Evolutionary conservation across 23 tunicate genomes (phyloP).

Genomic region (Halocynthia roretzi): DNA sequence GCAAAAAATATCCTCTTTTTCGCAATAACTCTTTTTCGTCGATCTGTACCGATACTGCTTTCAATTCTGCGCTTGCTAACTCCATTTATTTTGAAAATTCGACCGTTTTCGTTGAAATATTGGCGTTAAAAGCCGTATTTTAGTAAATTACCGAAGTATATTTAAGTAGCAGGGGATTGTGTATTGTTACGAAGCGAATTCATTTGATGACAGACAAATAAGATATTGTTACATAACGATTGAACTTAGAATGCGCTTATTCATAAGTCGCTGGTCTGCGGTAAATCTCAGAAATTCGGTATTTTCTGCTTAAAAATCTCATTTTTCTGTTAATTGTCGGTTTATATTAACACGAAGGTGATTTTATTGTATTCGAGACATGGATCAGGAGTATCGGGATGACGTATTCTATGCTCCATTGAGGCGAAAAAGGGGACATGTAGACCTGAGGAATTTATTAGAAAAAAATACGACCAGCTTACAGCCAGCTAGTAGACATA

Average conservation of each 20-base stretch:
- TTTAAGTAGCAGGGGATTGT: no score
- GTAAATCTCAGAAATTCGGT: no score
- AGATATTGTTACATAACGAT: no score
- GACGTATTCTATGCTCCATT: neutral
- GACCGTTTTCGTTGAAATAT: neutral
- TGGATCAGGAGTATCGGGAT: neutral
- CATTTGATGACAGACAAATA: no score
- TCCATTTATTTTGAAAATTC: neutral
- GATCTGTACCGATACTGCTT: neutral
- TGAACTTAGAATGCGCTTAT: no score
- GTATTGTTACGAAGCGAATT: no score
- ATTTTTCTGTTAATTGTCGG: neutral
- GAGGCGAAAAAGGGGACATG: neutral
- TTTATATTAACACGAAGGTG: neutral
- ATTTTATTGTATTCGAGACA: neutral
- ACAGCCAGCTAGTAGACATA: no score
- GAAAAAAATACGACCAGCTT: no score
- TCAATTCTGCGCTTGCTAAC: neutral
- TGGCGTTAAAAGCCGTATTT: neutral
- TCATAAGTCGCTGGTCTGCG: no score
- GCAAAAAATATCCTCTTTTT: conserved; percentile 1
- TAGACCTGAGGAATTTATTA: neutral
- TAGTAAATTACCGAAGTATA: no score
- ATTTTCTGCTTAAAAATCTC: neutral
- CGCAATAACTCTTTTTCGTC: conserved; percentile 1